Percentiles rank a stretch among this genome's conserved stretches.
Evolutionary conservation across 2,888 invertebrate genomes (phyloP).

Genomic region (Athetis lepigone): DNA sequence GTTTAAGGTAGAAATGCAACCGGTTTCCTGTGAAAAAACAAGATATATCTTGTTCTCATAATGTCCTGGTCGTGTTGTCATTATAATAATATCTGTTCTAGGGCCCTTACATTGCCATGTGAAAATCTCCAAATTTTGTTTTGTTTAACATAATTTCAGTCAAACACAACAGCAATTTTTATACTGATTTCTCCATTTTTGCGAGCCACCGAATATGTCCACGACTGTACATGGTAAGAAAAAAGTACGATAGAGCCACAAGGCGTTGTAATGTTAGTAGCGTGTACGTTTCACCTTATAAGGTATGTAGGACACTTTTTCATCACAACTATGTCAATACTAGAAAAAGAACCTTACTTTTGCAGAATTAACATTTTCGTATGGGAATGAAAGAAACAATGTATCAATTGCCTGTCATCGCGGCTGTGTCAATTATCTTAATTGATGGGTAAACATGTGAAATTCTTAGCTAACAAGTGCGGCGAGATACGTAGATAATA

Average conservation of each 20-base stretch:
- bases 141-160: too few species aligned
- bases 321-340: slow-evolving; percentile 17
- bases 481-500: not conserved
- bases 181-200: too few species aligned
- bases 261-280: not conserved
- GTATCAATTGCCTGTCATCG: slow-evolving; percentile 42
- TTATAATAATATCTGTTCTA: too few species aligned
- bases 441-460: slow-evolving; percentile 5
- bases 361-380: slow-evolving; percentile 32
- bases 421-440: not conserved
- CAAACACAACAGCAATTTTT: too few species aligned
- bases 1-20: not conserved
- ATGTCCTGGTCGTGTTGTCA: too few species aligned
- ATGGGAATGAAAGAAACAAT: slow-evolving; percentile 48
- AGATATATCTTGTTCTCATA: too few species aligned
- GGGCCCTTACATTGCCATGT: too few species aligned
- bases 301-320: slow-evolving; percentile 40
- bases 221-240: too few species aligned
- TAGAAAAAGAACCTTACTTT: slow-evolving; percentile 31
- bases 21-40: not conserved
- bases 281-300: slow-evolving; percentile 10
- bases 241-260: slow-evolving; percentile 1
- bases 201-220: too few species aligned
- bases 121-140: too few species aligned
- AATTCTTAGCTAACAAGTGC: not conserved